These are phyloP conservation scores for Sinocyclocheilus anshuiensis DNA, from an alignment of 2,113 vertebrate species.

Conservation along the genomic window DNA sequence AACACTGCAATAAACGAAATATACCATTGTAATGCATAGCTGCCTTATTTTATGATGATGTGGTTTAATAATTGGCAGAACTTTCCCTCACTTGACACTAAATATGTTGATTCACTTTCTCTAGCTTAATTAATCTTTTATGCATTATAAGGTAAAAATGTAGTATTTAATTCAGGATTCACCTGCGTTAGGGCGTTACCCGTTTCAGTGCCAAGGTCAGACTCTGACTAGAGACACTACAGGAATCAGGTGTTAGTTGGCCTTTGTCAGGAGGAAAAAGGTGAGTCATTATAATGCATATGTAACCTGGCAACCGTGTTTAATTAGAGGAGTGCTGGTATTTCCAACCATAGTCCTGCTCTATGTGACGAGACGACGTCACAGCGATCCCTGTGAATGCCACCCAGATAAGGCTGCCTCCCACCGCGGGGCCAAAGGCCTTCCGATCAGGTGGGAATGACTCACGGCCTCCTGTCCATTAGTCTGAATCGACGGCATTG, in stretches of 20 bases:
- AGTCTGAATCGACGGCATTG: neutral
- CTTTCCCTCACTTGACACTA: neutral
- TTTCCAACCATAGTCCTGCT: neutral
- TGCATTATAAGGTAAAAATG: neutral
- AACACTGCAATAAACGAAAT: neutral
- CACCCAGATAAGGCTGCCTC: conserved; percentile 42
- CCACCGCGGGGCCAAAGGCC: conserved; percentile 37
- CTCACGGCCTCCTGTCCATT: conserved; percentile 17
- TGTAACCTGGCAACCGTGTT: conserved; percentile 16
- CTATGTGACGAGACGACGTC: conserved; percentile 9
- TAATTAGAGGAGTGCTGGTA: conserved; percentile 26
- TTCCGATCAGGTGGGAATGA: conserved; percentile 24
- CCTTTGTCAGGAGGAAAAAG: conserved; percentile 37
- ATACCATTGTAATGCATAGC: neutral
- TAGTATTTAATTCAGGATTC: conserved; percentile 9
- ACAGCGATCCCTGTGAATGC: conserved; percentile 37
- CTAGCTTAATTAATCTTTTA: neutral
- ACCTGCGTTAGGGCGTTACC: conserved; percentile 27
- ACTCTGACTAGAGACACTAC: conserved; percentile 14
- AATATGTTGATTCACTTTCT: neutral
- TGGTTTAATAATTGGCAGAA: neutral
- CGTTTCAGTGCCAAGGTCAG: neutral
- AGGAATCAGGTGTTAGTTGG: conserved; percentile 39
- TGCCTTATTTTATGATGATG: neutral
- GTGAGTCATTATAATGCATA: conserved; percentile 29